Percentiles rank a stretch among this genome's conserved stretches.
Evolutionary conservation across 64 coral and sea anemone genomes (phyloP).

Genomic region (Actinia tenebrosa): DNA sequence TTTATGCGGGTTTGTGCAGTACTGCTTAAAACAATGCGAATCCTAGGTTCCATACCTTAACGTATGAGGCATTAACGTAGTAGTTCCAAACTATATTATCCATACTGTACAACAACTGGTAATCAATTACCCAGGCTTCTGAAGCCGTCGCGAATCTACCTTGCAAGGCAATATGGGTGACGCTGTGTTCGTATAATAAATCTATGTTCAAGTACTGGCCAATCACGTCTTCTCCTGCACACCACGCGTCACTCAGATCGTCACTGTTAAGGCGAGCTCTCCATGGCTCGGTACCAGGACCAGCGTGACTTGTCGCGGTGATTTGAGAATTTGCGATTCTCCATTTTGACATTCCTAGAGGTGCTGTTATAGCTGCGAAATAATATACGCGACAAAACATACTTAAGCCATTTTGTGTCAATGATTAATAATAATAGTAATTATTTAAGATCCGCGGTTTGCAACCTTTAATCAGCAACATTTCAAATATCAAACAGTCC

Average conservation of each 20-base stretch:
- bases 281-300: slow-evolving; percentile 54
- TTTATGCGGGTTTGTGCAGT: no score
- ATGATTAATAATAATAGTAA: no score
- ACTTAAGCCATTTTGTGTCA: no score
- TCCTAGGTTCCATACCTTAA: slow-evolving; percentile 18
- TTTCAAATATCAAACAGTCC: no score
- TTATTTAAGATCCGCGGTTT: no score
- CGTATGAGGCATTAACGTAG: background rate
- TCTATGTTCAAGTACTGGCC: slow-evolving; percentile 52
- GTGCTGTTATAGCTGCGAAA: slow-evolving; percentile 8
- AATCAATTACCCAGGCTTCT: background rate
- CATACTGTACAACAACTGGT: slow-evolving; percentile 37
- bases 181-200: slow-evolving; percentile 20
- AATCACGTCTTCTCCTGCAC: slow-evolving; percentile 39
- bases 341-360: slow-evolving; percentile 54
- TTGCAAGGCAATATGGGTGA: slow-evolving; percentile 49
- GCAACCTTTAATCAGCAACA: no score
- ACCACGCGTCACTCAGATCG: slow-evolving; percentile 44
- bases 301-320: slow-evolving; percentile 37
- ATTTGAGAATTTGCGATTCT: slow-evolving; percentile 34
- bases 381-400: background rate
- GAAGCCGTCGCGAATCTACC: background rate
- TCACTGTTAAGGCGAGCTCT: slow-evolving; percentile 46
- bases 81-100: slow-evolving; percentile 35
- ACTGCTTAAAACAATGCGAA: no score